These are phyloP conservation scores for Eretmochelys imbricata DNA, from an alignment of 2,113 vertebrate genomes.

Conservation along the genomic window DNA sequence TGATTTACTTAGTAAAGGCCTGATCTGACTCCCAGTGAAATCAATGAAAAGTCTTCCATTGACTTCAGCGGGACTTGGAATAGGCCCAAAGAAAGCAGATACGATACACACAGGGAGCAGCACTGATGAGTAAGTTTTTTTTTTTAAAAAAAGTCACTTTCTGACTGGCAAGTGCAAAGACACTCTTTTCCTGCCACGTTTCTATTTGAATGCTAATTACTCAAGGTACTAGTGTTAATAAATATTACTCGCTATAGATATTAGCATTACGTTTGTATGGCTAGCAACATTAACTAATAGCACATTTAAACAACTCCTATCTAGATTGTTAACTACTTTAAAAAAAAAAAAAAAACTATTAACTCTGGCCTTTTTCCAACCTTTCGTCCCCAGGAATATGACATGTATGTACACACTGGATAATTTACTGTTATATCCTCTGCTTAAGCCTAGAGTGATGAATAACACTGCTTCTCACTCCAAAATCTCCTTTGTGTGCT, in stretches of 20 bases:
- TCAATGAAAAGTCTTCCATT: not conserved
- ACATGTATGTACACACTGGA: not conserved
- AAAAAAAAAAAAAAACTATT: not conserved
- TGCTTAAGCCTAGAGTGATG: not conserved
- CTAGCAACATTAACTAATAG: not conserved
- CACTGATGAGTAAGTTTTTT: fast-evolving
- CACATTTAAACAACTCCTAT: not conserved
- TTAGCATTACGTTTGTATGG: not conserved
- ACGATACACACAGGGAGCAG: not conserved
- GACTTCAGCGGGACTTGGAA: not conserved
- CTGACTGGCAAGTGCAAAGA: not conserved
- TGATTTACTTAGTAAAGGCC: not conserved
- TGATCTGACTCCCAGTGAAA: not conserved
- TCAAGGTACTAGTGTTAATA: not conserved
- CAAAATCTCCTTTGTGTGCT: not conserved
- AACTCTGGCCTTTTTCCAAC: not conserved
- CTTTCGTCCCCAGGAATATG: constrained; percentile 1
- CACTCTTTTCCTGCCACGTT: not conserved
- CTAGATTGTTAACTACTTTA: not conserved
- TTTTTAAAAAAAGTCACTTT: not conserved
- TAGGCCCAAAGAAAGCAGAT: not conserved
- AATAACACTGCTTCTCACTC: not conserved
- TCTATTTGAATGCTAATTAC: not conserved
- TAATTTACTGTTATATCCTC: not conserved
- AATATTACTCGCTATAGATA: not conserved